Evolutionary conservation across 2,797 vertebrate species (phyloP).

Genomic region (Danio jaintianensis): DNA sequence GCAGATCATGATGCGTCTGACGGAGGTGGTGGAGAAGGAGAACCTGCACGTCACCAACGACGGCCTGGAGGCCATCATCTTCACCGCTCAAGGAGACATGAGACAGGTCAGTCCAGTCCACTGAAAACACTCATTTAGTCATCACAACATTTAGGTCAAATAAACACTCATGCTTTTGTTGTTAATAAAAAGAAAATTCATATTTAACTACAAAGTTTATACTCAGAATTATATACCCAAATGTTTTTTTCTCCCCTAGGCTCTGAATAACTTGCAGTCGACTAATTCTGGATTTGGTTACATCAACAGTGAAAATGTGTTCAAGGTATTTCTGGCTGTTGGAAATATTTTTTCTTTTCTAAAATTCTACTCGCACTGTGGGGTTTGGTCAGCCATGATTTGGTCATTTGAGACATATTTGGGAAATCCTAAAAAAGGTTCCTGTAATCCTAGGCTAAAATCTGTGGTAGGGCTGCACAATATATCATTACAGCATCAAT

Average conservation of each 20-base stretch:
- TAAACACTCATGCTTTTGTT: no score
- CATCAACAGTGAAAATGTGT: conserved; percentile 97
- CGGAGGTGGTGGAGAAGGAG: conserved; percentile 89
- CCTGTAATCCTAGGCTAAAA: no score
- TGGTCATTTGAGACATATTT: no score
- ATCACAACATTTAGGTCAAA: neutral
- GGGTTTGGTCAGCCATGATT: no score
- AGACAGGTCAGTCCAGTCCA: conserved; percentile 84
- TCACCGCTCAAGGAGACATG: conserved; percentile 98
- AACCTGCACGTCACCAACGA: conserved; percentile 85
- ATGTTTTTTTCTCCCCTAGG: conserved; percentile 72
- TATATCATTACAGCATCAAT: no score
- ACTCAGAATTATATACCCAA: neutral
- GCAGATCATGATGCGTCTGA: conserved; percentile 88
- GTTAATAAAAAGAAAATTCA: no score
- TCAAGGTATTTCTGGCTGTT: conserved; percentile 79
- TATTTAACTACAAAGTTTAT: neutral
- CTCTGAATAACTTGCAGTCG: conserved; percentile 95
- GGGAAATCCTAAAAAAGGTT: no score
- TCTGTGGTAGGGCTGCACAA: no score
- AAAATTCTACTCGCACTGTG: neutral
- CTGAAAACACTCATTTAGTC: no score
- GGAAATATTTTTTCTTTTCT: neutral
- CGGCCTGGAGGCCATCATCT: conserved; percentile 95
- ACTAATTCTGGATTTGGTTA: conserved; percentile 93